Base-by-base conservation (phyloP, 2,113 vertebrate species). In the Onychostruthus taczanowskii region DNA sequence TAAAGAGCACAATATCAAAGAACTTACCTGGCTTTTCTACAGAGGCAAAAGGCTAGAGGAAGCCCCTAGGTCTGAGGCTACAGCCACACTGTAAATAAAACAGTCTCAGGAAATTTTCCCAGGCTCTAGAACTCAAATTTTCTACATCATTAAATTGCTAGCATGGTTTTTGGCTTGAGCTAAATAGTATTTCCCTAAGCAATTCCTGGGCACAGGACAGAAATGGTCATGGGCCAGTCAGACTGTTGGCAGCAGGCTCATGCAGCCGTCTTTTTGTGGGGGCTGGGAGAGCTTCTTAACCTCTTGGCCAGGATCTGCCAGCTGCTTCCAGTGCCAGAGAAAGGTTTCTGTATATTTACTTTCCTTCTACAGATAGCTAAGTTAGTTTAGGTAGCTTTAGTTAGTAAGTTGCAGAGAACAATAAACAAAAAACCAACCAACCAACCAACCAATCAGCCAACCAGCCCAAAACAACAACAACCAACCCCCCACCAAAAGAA, bases 121-220 rank as follows among this genome's bases (percentile, higher is more conserved):
- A 91, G 64, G 56, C 66, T 58, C 43, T 67, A 50, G 76, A 90
- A 89, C 76, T 74, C 68, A 84, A 74, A 91, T 95, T 96, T 94
- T 94, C 81, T 96, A 72, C 73, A 78, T 86, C 73, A 84, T 93
- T 95, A 89, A 95, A 39, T 78, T 78, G 61, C 64, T 84, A 49
- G 89, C 87, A 78, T 84, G 77, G 35, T 63, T 91, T 83, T 87
- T 94, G 92, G 84, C 84, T 95, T 78, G 47, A 31, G 27, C 26
- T 91, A 58, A 96, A 91, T 39, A 81, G 16, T 41, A 74, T 93
- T 93, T 84, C 75, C 52, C 64, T 70, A 63, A 89, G 80, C 47
- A 59, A 9, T 92, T 91, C 68, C 50, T 91, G 68, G 63, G 46
- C 61, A 75, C 26, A 78, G 37, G 76, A 35, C 31, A 70, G 84